These are phyloP conservation scores for Macroglossus sobrinus DNA, from an alignment of 2,113 vertebrate species.

Conservation along the genomic window DNA sequence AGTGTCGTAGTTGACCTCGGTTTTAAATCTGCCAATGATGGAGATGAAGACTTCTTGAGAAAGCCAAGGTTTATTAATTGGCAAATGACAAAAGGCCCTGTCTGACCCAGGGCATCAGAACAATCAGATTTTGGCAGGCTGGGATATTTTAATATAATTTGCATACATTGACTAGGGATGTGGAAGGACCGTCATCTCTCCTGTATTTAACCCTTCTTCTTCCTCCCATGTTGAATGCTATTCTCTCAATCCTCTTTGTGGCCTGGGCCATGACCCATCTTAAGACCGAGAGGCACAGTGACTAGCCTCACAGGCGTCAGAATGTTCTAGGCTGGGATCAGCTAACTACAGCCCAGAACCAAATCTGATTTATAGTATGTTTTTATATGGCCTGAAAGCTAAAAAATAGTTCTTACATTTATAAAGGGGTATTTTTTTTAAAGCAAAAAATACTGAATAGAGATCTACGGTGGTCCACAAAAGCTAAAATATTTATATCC, in stretches of 20 bases:
- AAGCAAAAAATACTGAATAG: neutral
- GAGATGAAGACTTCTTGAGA: neutral
- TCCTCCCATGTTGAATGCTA: accelerated
- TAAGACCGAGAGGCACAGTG: neutral
- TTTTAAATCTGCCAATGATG: constrained; percentile 89
- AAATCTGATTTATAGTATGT: neutral
- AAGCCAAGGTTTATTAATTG: neutral
- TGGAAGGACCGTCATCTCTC: neutral
- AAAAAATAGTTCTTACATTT: neutral
- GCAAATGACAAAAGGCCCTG: neutral
- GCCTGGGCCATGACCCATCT: neutral
- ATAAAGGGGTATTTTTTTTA: neutral
- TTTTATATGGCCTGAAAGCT: neutral
- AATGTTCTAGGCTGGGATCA: neutral
- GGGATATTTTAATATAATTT: neutral
- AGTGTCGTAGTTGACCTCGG: constrained; percentile 97
- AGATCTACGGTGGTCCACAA: neutral
- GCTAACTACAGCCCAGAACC: neutral
- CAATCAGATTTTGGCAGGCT: neutral
- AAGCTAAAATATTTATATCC: neutral
- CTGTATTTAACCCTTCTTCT: neutral
- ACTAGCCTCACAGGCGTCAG: neutral
- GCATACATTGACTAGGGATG: neutral
- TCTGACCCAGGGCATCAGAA: neutral
- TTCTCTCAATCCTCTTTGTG: neutral